Base-by-base conservation (phyloP, 2,113 vertebrate genomes). In the Nesogale talazaci region DNA sequence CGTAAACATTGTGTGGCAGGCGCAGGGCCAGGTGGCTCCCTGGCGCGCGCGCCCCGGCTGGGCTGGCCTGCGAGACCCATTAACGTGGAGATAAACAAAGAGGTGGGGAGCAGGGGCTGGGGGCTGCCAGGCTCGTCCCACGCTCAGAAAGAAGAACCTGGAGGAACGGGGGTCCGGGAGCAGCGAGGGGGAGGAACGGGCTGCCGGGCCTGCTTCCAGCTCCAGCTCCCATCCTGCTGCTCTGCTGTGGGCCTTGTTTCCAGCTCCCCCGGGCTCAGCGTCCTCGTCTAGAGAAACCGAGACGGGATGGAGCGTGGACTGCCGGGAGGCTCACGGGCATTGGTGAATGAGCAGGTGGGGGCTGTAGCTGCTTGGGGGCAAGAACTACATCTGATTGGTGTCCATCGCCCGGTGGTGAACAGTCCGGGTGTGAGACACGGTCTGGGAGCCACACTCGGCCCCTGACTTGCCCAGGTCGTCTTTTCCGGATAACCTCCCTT, bases 1-100 rank as follows among this genome's bases (percentile, higher is more conserved):
- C 72, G 80, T 97, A 97, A 97, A 97, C 96, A 97, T 92, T 96
- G 91, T 92, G 40, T 5, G 17, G 93, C 91, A 63, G 95, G 95
- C 89, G 14, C 72, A 87, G 94, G 85, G 88, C 96, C 96, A 96
- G 96, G 97, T 96, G 96, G 92, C 92, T 95, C 4, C 19, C 94
- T 92, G 84, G 95, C 96, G 91, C 67, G 42, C 36, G 0, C 82
- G n/a, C 25, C 17, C 85, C 96, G 94, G 96, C 90, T 90, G 94
- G 91, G 80, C 96, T 36, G 72, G 91, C 85, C 87, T 78, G 94
- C 91, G 93, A 94, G 95, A 85, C 88, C 94, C 87, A 93, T 97
- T 95, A 94, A 90, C 42, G 0, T 42, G 95, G 92, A 90, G 80
- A 92, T 96, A 96, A 97, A 96, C 95, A 97, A 90, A 83, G 82